A percentile compares a stretch with the other conserved stretches of the same genome.
Conservation (phyloP, 2,888 invertebrate genomes). For the Tachina fera region DNA sequence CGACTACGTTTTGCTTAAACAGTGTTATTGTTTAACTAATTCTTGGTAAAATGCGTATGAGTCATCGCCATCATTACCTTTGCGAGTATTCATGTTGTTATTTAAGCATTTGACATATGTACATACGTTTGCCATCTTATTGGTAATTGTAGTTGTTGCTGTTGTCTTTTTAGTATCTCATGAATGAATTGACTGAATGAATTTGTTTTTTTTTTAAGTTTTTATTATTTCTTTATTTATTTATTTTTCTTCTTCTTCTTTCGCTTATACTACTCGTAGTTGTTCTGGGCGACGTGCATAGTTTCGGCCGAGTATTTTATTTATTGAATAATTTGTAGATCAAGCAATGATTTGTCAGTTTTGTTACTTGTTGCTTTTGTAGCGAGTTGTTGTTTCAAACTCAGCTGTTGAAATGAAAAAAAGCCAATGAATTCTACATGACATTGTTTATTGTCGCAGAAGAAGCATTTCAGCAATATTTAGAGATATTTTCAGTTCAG, state of each 20-base stretch:
- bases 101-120: slow-evolving; percentile 47
- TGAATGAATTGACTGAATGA: slow-evolving; percentile 59
- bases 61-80: slow-evolving; percentile 51
- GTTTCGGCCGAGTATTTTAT: slow-evolving; percentile 14
- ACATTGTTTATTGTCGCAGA: too few relatives aligned
- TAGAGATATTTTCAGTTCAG: too few relatives aligned
- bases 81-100: slow-evolving; percentile 21
- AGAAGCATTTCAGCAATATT: too few relatives aligned
- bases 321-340: slow-evolving; percentile 40
- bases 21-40: slow-evolving; percentile 53
- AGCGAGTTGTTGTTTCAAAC: background rate
- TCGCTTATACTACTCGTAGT: slow-evolving; percentile 1
- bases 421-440: background rate
- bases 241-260: background rate
- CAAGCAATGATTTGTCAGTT: slow-evolving; percentile 40
- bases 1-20: slow-evolving; percentile 38
- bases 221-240: background rate
- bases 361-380: slow-evolving; percentile 18
- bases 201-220: slow-evolving; percentile 15
- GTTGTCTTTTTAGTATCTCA: slow-evolving; percentile 53
- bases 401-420: slow-evolving; percentile 1
- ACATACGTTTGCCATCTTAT: slow-evolving; percentile 40
- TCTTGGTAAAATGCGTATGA: slow-evolving; percentile 68
- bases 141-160: slow-evolving; percentile 29
- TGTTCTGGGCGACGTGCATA: slow-evolving; percentile 12